Percentiles rank a stretch among this genome's conserved stretches.
phyloP scores from a whole-genome alignment of 2,888 invertebrate species.

The Alviniconcha strummeri region DNA sequence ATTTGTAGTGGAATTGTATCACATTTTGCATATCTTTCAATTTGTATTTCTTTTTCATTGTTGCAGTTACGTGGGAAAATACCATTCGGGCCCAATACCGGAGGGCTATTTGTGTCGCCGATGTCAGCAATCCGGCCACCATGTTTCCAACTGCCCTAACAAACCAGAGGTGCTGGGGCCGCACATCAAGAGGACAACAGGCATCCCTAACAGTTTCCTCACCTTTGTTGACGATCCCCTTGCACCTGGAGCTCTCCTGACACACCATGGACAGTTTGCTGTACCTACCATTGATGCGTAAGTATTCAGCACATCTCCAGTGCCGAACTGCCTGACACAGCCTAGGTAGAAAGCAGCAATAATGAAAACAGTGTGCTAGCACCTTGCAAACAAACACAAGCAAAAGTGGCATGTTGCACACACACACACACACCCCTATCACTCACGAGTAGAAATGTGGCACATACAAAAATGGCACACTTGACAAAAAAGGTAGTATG shows the following conservation, averaged over 20 bases:
- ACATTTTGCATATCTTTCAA: too few species aligned
- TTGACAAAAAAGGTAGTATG: too few species aligned
- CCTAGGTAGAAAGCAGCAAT: background rate
- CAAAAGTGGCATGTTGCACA: background rate
- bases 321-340: too few species aligned
- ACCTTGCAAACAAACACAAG: background rate
- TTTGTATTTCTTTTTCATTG: conserved; percentile 43
- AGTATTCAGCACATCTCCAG: conserved; percentile 69
- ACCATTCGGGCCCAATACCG: conserved; percentile 91
- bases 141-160: conserved; percentile 95
- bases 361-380: background rate
- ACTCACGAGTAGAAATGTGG: too few species aligned
- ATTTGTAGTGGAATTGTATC: too few species aligned
- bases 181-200: conserved; percentile 94
- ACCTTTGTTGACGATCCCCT: conserved; percentile 91
- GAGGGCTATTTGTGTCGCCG: conserved; percentile 94
- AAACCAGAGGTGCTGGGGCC: conserved; percentile 53
- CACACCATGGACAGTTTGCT: conserved; percentile 89
- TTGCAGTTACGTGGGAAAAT: conserved; percentile 90
- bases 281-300: conserved; percentile 92
- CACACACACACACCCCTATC: too few species aligned
- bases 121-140: conserved; percentile 96
- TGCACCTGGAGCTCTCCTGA: conserved; percentile 93
- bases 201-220: conserved; percentile 97
- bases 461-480: too few species aligned